These are phyloP conservation scores for Strigamia transsilvanica DNA, from an alignment of 2,888 invertebrate species.

Conservation along the genomic window DNA sequence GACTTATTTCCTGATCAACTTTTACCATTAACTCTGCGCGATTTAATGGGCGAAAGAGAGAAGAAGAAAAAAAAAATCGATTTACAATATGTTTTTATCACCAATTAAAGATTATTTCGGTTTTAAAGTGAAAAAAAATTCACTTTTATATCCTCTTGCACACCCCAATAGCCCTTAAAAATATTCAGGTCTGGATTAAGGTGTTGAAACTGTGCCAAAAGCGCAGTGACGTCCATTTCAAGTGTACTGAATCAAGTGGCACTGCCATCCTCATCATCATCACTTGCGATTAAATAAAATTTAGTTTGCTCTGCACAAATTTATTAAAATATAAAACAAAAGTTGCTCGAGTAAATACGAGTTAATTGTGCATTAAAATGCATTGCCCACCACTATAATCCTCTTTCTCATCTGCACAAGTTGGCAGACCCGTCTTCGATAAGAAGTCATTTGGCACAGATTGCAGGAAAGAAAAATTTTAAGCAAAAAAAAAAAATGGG, in stretches of 20 bases:
- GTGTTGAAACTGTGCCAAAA: constrained; percentile 36
- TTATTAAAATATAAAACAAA: background rate
- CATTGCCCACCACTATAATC: constrained; percentile 22
- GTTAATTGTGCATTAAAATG: constrained; percentile 33
- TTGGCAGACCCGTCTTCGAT: constrained; percentile 16
- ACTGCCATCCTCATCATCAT: background rate
- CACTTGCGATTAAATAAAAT: constrained; percentile 13
- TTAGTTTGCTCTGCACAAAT: background rate
- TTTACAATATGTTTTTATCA: background rate
- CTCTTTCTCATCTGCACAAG: background rate
- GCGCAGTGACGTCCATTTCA: constrained; percentile 15
- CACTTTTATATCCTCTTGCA: background rate
- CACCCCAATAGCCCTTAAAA: background rate
- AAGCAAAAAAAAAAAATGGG: too few relatives aligned
- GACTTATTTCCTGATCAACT: constrained; percentile 5
- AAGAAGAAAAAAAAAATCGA: background rate
- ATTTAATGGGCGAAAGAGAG: background rate
- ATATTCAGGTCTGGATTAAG: constrained; percentile 2
- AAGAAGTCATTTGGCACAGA: constrained; percentile 21
- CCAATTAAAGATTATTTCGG: background rate
- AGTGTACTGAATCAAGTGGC: constrained; percentile 1
- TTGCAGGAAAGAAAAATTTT: constrained; percentile 15
- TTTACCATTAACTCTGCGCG: background rate
- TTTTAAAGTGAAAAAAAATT: background rate
- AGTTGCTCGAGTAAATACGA: background rate